Evolutionary conservation across 2,888 invertebrate genomes (phyloP).

Genomic region (Nyleta sp.): DNA sequence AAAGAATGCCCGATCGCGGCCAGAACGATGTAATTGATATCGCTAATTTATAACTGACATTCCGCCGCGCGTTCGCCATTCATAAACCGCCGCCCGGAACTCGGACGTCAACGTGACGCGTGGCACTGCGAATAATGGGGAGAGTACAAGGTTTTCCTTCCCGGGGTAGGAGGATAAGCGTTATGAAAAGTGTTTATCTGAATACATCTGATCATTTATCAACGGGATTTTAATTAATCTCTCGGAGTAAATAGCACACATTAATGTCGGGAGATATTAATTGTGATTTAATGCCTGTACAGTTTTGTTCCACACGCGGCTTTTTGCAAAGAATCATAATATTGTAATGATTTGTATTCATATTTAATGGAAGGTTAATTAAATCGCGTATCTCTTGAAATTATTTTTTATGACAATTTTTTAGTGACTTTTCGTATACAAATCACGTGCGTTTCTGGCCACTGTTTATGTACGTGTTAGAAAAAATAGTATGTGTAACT

Average conservation of each 20-base stretch:
- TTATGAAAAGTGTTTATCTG: conserved; percentile 28
- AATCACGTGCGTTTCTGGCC: no score
- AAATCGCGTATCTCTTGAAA: no score
- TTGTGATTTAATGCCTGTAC: neutral
- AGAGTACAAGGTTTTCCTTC: conserved; percentile 24
- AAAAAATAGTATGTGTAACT: no score
- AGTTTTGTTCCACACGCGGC: neutral
- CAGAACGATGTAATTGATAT: conserved; percentile 33
- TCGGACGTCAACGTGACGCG: no score
- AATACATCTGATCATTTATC: conserved; percentile 23
- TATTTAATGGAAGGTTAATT: no score
- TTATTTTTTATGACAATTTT: no score
- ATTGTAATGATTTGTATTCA: no score
- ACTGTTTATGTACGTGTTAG: no score
- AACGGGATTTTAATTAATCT: conserved; percentile 9
- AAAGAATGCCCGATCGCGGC: conserved; percentile 3
- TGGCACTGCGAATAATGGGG: no score
- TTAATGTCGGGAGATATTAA: neutral
- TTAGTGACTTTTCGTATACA: no score
- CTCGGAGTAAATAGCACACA: neutral
- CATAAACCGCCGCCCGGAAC: conserved; percentile 33
- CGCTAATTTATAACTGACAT: conserved; percentile 30
- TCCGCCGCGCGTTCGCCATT: conserved; percentile 11
- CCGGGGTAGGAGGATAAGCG: neutral
- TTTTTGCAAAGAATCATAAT: neutral